phyloP scores from a whole-genome alignment of 1,140 invertebrate species.

The Stenopsyche tienmushanensis region DNA sequence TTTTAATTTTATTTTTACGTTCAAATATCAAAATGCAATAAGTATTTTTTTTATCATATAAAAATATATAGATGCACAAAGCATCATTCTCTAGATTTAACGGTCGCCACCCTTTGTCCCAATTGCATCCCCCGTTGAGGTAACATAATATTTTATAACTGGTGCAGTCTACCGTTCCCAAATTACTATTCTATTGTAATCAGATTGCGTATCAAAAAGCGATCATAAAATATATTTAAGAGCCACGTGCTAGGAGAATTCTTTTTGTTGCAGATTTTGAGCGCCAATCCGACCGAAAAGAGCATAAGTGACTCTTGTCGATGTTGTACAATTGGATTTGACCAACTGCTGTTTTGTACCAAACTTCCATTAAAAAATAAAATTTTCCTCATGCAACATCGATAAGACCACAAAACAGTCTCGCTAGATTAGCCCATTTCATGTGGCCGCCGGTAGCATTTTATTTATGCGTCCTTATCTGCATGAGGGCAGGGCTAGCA shows the following conservation, averaged over 20 bases:
- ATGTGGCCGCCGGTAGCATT: too few species aligned
- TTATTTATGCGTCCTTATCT: too few species aligned
- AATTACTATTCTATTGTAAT: constrained; percentile 40
- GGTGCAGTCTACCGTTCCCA: constrained; percentile 30
- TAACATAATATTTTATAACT: constrained; percentile 40
- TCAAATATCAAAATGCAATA: neutral
- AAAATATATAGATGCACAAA: neutral
- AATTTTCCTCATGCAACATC: too few species aligned
- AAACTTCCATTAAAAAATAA: too few species aligned
- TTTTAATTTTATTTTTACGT: neutral
- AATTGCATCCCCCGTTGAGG: constrained; percentile 20
- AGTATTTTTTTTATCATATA: neutral
- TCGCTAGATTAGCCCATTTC: too few species aligned
- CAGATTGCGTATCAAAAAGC: constrained; percentile 34
- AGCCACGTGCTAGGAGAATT: constrained; percentile 14
- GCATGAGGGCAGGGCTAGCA: too few species aligned
- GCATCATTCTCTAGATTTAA: neutral
- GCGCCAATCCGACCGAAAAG: neutral
- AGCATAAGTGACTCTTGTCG: neutral
- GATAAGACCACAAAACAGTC: too few species aligned
- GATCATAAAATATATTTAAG: neutral
- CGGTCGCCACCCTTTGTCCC: constrained; percentile 2
- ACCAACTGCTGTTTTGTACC: neutral
- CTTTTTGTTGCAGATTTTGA: constrained; percentile 4
- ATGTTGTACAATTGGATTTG: neutral